Base-by-base conservation (phyloP, 64 coral and sea anemone species). In the Astreopora myriophthalma region DNA sequence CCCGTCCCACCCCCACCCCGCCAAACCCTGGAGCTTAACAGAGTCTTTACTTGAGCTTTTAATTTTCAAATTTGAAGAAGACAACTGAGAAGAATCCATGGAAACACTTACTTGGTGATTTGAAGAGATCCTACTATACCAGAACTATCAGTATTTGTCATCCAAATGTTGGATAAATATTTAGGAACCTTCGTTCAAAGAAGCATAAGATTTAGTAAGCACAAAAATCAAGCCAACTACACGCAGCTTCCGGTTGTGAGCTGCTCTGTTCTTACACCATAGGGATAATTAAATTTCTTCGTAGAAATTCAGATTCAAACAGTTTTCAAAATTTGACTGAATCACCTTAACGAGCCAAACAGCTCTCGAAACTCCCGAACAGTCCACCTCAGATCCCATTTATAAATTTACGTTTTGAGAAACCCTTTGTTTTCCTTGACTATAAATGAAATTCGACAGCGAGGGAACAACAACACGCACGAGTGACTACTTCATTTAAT, bases 341-440 rank as follows among this genome's bases (percentile, higher is more conserved):
- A 51, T 39, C 36, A 92, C 90, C 90, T 92, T 92, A 0, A 92
- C 69, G 28, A 92, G 79, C 90, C 90, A 92, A 22, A 92, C 90
- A 37, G 81, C 90, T 72, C 90, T 92, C 44, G 79, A 84, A 34
- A 85, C 65, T 26, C 90, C 90, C 1, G 68, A 72, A 49, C 90
- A 92, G 35, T 92, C 90, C 4, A 92, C 64, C 39, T 92, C 80
- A 35, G 78, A 82, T 23, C 78, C 78, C 78, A 82, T 82, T 63
- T 34, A 26, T n/a, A 24, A 64, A 55, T n/a, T n/a, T 0, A 55
- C 51, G 51, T 55, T 55, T 16, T 11, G 11, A 11, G 42, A 46
- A 46, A 46, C 11, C 42, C 42, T 46, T 46, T 46, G n/a, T n/a
- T 46, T 46, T 46, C 5, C n/a, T n/a, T n/a, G n/a, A n/a, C n/a